Base-by-base conservation (phyloP, 92 coral and sea anemone species). In the Zoanthus gigantus region DNA sequence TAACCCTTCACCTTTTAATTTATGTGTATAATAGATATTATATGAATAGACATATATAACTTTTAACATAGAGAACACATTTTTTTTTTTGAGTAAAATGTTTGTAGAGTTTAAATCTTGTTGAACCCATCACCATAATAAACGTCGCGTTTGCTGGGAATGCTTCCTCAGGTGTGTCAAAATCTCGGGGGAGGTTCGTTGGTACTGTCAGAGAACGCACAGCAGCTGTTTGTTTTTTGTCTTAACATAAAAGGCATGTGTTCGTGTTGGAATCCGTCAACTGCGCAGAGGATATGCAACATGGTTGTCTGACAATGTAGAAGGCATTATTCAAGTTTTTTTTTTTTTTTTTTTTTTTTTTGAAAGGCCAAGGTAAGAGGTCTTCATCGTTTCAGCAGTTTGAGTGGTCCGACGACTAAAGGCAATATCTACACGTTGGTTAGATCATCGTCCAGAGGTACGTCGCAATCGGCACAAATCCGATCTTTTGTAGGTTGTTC, bases 351-450 rank as follows among this genome's bases (percentile, higher is more conserved):
- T 53, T 37, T 37, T 58, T 58, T 0, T 53, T 37, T 37, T 50
- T 3, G 9, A 66, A 71, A 71, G 74, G 74, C 45, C 47, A 71
- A 71, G 74, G 47, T 69, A 69, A 6, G 44, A 5, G 74, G 74
- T 69, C 47, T 28, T 69, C 37, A 69, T 29, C 74, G 47, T 69
- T 69, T 69, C 74, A 69, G 44, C 74, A 69, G 74, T 69, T 69
- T 34, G 74, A 71, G 74, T 71, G 45, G 47, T 71, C 45, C 16
- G 47, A 29, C 46, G 17, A 71, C 17, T 71, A 71, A 71, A 71
- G 74, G 47, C 74, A 71, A 71, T 71, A 37, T 71, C 16, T 71
- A 71, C 14, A 71, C 74, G 74, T 68, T 23, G 45, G 74, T 37
- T 29, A 13, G 74, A 71, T 71, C 74, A 29, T 71, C 74, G 45